A percentile compares a stretch with the other conserved stretches of the same genome.
Conservation (phyloP, 2,113 vertebrate genomes). For the Channa maculata region DNA sequence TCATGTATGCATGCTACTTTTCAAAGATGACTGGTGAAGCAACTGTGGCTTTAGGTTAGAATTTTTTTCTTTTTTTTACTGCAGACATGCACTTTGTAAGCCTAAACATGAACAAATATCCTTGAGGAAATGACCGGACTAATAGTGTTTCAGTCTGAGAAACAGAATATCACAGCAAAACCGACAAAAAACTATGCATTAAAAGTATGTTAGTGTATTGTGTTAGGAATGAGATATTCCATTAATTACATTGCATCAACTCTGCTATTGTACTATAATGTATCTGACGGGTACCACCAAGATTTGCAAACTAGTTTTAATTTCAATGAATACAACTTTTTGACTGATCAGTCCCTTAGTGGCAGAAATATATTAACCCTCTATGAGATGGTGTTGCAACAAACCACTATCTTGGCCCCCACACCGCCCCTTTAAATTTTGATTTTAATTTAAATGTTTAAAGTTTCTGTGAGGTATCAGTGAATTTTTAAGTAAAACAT, state of each 20-base stretch:
- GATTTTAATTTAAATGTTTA: no score
- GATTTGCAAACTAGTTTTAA: neutral
- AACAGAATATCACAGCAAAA: slow-evolving; percentile 12
- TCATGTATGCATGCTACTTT: neutral
- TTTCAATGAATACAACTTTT: slow-evolving; percentile 11
- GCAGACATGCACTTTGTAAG: neutral
- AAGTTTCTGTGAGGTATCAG: no score
- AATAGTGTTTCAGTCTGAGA: slow-evolving; percentile 11
- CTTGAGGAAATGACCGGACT: neutral
- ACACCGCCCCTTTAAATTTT: no score
- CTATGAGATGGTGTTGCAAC: no score
- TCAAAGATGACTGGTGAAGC: slow-evolving; percentile 5
- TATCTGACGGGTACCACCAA: neutral
- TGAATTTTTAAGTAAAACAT: no score
- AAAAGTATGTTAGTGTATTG: slow-evolving; percentile 4
- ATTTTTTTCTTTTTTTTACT: slow-evolving; percentile 1
- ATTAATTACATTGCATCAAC: slow-evolving; percentile 7
- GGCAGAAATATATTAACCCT: no score
- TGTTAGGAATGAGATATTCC: slow-evolving; percentile 14
- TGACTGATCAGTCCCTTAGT: neutral
- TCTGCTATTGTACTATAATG: neutral
- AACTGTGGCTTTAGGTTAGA: neutral
- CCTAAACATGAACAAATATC: slow-evolving; percentile 7
- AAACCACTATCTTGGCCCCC: no score
- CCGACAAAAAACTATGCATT: slow-evolving; percentile 11